Evolutionary conservation across 2,113 vertebrate genomes (phyloP).

Genomic region (Poicephalus gulielmi): DNA sequence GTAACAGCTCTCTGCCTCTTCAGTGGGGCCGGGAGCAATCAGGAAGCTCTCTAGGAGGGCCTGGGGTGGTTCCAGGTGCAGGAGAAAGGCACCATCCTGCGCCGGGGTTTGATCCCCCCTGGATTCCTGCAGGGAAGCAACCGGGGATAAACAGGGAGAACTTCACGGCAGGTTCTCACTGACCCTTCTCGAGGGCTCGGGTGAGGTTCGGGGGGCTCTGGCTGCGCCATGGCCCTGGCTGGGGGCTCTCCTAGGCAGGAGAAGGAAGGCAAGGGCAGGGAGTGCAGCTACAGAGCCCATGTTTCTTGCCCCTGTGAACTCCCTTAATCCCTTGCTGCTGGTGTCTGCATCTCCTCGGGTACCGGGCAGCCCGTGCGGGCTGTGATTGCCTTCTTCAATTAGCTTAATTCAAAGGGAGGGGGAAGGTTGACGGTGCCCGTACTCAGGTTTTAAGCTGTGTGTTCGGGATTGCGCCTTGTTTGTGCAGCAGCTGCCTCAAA

Average conservation of each 20-base stretch:
- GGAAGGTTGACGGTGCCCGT: fast-evolving
- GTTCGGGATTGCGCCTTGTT: not conserved
- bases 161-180: not conserved
- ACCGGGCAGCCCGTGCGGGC: not conserved
- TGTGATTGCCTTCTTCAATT: not conserved
- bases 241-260: not conserved
- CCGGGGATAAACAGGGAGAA: fast-evolving
- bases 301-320: not conserved
- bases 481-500: not conserved
- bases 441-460: fast-evolving
- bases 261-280: not conserved
- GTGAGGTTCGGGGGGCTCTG: fast-evolving
- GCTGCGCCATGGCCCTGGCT: not conserved
- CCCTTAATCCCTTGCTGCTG: not conserved
- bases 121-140: not conserved
- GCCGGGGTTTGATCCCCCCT: fast-evolving
- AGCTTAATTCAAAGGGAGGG: not conserved
- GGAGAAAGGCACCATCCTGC: not conserved
- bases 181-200: fast-evolving
- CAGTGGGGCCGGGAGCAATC: fast-evolving
- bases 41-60: fast-evolving
- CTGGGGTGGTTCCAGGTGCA: too few relatives aligned
- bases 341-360: fast-evolving
- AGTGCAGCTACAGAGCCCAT: too few relatives aligned
- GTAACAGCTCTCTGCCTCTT: too few relatives aligned